Conservation (phyloP, 1,140 invertebrate species). For the Lerema accius region DNA sequence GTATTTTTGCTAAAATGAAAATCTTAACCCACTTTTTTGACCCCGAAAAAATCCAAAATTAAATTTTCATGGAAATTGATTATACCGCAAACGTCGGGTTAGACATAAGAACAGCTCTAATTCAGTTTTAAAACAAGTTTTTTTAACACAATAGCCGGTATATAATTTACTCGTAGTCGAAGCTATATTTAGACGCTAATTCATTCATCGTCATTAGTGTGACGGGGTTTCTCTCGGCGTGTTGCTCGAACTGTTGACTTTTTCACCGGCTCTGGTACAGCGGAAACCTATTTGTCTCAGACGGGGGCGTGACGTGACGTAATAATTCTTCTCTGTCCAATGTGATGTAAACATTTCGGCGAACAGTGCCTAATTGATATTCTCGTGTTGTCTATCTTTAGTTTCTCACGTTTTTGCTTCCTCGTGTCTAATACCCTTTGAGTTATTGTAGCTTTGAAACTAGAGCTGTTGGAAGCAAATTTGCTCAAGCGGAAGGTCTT, state of each 20-base stretch:
- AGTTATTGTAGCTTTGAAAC: no score
- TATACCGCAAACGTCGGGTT: no score
- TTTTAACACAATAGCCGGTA: neutral
- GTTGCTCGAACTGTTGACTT: neutral
- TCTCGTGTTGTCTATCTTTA: neutral
- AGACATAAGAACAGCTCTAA: no score
- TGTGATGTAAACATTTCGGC: constrained; percentile 1
- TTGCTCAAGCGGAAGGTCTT: no score
- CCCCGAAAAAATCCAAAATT: no score
- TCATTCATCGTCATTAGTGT: constrained; percentile 2
- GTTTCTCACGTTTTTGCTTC: no score
- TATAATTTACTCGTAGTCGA: neutral
- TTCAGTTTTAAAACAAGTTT: no score
- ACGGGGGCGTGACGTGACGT: constrained; percentile 7
- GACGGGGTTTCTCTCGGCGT: neutral
- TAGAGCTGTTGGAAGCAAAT: no score
- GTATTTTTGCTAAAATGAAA: no score
- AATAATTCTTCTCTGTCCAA: constrained; percentile 2
- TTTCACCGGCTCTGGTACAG: neutral
- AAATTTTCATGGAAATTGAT: no score
- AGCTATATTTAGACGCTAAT: constrained; percentile 1
- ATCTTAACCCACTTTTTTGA: no score
- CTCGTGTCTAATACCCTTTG: no score
- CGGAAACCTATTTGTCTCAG: constrained; percentile 15
- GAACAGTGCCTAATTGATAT: constrained; percentile 8